Conservation (phyloP, 2,888 invertebrate species). For the Euproctis similis region DNA sequence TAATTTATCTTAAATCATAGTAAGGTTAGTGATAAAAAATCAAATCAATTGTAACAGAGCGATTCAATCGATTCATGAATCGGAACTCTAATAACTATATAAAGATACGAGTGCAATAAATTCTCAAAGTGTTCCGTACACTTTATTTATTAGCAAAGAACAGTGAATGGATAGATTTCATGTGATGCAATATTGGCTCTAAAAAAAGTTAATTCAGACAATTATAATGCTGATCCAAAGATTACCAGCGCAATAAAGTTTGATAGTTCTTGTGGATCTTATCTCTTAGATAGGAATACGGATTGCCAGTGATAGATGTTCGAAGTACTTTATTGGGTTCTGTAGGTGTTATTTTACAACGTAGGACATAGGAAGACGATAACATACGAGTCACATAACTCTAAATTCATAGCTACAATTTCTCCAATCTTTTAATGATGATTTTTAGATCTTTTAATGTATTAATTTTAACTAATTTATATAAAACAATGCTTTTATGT, state of each 20-base stretch:
- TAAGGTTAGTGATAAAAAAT: too few species aligned
- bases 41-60: too few species aligned
- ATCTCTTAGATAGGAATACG: conserved; percentile 18
- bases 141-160: conserved; percentile 5
- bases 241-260: conserved; percentile 22
- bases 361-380: conserved; percentile 1
- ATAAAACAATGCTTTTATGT: too few species aligned
- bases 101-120: too few species aligned
- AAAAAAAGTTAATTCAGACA: conserved; percentile 13
- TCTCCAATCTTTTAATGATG: too few species aligned
- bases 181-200: conserved; percentile 11
- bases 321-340: conserved; percentile 19
- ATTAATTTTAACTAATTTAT: too few species aligned
- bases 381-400: too few species aligned
- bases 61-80: too few species aligned
- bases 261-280: conserved; percentile 14
- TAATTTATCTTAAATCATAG: too few species aligned
- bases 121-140: not conserved
- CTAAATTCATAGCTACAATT: too few species aligned
- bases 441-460: too few species aligned
- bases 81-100: too few species aligned
- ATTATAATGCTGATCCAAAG: conserved; percentile 21
- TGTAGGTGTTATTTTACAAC: conserved; percentile 8
- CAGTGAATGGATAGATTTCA: not conserved
- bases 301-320: conserved; percentile 14